A percentile compares a stretch with the other conserved stretches of the same genome.
Conservation (phyloP, 2,113 vertebrate genomes). For the Camelus bactrianus region DNA sequence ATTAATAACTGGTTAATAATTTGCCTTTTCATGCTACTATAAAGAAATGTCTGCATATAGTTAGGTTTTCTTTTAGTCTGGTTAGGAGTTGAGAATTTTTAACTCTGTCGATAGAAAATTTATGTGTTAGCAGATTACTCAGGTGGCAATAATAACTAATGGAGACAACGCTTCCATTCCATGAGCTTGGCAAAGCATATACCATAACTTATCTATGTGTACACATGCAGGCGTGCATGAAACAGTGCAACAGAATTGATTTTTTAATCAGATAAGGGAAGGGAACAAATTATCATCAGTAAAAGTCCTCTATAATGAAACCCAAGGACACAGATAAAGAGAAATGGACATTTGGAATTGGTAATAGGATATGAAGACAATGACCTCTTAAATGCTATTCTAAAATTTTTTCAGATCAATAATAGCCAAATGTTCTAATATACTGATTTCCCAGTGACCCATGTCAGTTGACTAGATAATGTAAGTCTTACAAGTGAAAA, state of each 20-base stretch:
- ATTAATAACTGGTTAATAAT: background rate
- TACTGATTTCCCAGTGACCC: conserved; percentile 57
- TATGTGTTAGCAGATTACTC: background rate
- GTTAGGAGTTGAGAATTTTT: background rate
- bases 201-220: background rate
- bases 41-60: background rate
- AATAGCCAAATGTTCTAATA: conserved; percentile 66
- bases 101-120: background rate
- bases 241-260: conserved; percentile 68
- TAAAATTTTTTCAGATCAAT: conserved; percentile 38
- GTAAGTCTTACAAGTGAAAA: background rate
- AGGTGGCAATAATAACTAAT: conserved; percentile 18
- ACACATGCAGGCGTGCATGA: conserved; percentile 21
- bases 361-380: conserved; percentile 35
- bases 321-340: conserved; percentile 44
- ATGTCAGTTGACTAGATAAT: conserved; percentile 59
- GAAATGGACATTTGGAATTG: conserved; percentile 22
- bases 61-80: background rate
- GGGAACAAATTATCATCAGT: conserved; percentile 59
- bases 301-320: conserved; percentile 61
- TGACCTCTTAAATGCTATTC: background rate
- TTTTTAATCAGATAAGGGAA: conserved; percentile 73
- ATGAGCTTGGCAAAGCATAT: background rate
- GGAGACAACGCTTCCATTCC: background rate
- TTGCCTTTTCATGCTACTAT: background rate